phyloP scores from a whole-genome alignment of 2,888 invertebrate genomes.

The Eutolmus rufibarbis region DNA sequence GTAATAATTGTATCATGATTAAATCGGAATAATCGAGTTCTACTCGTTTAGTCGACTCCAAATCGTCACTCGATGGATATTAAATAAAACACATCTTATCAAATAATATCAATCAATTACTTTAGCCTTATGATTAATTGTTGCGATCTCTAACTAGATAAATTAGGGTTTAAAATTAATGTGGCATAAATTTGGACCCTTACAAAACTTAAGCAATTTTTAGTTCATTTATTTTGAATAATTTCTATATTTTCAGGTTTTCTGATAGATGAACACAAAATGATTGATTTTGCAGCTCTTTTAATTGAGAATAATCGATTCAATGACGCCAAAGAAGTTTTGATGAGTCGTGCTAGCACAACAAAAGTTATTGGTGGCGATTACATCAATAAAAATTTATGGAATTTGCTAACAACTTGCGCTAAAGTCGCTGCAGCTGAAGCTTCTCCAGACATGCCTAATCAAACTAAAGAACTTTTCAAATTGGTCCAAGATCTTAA shows the following conservation, averaged over 20 bases:
- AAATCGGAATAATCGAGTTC: too few species aligned
- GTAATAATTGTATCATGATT: too few species aligned
- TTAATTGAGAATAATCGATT: conserved; percentile 64
- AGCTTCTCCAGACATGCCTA: conserved; percentile 56
- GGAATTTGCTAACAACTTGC: conserved; percentile 68
- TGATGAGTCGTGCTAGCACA: conserved; percentile 65
- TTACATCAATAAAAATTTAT: conserved; percentile 68
- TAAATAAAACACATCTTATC: too few species aligned
- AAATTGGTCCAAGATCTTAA: conserved; percentile 64
- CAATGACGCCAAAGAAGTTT: conserved; percentile 58
- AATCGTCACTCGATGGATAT: too few species aligned
- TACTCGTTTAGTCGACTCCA: too few species aligned
- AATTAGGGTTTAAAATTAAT: too few species aligned
- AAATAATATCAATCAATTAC: too few species aligned
- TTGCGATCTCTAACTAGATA: too few species aligned
- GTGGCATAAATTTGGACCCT: too few species aligned
- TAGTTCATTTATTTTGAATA: neutral
- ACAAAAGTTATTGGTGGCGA: conserved; percentile 64
- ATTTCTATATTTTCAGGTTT: conserved; percentile 61
- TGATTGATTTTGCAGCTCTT: conserved; percentile 70
- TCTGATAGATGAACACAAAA: conserved; percentile 70
- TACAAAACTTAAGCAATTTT: too few species aligned
- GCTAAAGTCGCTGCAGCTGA: conserved; percentile 55
- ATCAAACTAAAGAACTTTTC: conserved; percentile 65
- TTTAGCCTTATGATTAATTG: too few species aligned